Evolutionary conservation across 2,888 invertebrate genomes (phyloP).

Genomic region (Boloria selene): DNA sequence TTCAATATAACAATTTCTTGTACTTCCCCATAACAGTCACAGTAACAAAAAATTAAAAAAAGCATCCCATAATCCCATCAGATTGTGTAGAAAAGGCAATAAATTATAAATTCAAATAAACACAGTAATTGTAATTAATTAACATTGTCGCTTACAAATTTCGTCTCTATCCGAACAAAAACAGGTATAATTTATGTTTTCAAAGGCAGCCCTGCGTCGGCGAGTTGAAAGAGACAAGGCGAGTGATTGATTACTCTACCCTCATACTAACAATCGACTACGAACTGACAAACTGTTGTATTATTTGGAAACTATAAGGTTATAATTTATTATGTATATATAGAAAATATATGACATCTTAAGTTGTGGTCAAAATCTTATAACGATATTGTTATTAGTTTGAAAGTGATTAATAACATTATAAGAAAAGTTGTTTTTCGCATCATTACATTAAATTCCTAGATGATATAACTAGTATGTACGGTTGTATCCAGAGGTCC

Average conservation of each 20-base stretch:
- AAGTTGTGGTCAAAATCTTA: too few species aligned
- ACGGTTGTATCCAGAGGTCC: too few species aligned
- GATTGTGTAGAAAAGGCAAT: slow-evolving; percentile 12
- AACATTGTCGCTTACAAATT: slow-evolving; percentile 74
- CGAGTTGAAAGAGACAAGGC: slow-evolving; percentile 81
- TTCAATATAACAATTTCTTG: too few species aligned
- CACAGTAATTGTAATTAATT: slow-evolving; percentile 67
- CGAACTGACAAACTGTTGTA: slow-evolving; percentile 74
- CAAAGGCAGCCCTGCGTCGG: slow-evolving; percentile 63
- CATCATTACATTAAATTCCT: too few species aligned
- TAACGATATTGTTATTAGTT: too few species aligned
- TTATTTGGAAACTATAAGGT: slow-evolving; percentile 68
- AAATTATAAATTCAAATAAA: slow-evolving; percentile 42
- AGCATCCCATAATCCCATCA: slow-evolving; percentile 3
- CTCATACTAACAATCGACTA: slow-evolving; percentile 68
- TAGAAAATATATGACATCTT: neutral
- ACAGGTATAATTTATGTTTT: slow-evolving; percentile 70
- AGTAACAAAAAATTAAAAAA: neutral
- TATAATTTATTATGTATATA: slow-evolving; percentile 54
- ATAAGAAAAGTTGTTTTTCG: too few species aligned
- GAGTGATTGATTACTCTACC: slow-evolving; percentile 78
- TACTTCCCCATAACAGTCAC: too few species aligned
- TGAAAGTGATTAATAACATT: too few species aligned
- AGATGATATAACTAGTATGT: too few species aligned
- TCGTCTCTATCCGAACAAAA: slow-evolving; percentile 71